These are phyloP conservation scores for Lasioglossum malachurum DNA, from an alignment of 2,888 invertebrate genomes.

Conservation along the genomic window DNA sequence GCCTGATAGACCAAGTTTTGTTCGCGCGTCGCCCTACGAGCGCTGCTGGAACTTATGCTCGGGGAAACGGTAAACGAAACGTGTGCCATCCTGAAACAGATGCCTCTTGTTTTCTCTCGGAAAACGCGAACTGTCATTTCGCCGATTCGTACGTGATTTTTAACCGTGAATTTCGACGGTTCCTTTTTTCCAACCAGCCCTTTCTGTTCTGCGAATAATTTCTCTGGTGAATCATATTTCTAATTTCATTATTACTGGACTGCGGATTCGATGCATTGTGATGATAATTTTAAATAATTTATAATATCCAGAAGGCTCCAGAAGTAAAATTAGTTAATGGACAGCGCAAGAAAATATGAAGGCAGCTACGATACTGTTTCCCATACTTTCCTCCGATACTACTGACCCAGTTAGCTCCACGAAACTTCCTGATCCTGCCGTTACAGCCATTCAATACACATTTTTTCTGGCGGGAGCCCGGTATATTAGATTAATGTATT, in stretches of 20 bases:
- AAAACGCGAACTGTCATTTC: background rate
- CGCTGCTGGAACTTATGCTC: slow-evolving; percentile 12
- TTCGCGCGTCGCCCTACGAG: background rate
- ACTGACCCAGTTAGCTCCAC: background rate
- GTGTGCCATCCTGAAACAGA: background rate
- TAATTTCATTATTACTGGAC: background rate
- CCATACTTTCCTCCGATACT: slow-evolving; percentile 18
- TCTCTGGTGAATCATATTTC: background rate
- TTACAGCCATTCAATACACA: background rate
- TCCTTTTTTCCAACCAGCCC: background rate
- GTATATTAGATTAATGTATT: slow-evolving; percentile 15
- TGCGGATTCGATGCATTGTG: background rate
- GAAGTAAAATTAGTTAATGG: background rate
- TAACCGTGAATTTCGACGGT: background rate
- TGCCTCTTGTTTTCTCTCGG: background rate
- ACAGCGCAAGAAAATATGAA: background rate
- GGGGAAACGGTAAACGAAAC: background rate
- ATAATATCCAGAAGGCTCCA: background rate
- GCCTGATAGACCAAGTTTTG: slow-evolving; percentile 29
- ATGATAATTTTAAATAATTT: background rate
- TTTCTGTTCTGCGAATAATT: background rate
- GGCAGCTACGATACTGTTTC: background rate
- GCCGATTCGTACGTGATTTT: background rate
- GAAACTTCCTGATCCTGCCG: slow-evolving; percentile 2
- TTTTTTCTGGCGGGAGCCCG: background rate